Evolutionary conservation across 2,888 invertebrate species (phyloP), one percentile per base, ranked within the genome.

Genomic region (Lasioglossum morio): DNA sequence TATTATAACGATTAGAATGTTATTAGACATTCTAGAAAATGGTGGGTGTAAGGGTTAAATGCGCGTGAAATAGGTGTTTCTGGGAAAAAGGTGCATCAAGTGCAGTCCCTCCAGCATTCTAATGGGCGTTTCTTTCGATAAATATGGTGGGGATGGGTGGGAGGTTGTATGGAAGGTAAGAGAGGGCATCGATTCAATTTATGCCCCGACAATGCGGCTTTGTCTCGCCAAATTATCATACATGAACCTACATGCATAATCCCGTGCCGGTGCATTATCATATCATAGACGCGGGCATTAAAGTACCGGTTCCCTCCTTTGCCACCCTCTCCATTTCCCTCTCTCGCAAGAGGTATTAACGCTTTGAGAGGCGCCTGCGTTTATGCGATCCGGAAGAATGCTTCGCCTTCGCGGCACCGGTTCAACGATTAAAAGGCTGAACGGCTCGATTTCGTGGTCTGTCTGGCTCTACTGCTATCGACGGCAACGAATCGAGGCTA

Each of bases 171-270:
- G 46, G 73, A 37, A 72, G 72, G 87, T 81, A 77, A 53, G 53
- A 63, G 79, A 80, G 78, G 85, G 90, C 87, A 86, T 85, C 90
- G 92, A 93, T 94, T 94, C 94, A 93, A 94, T 94, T 94, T 94
- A 93, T 93, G 92, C 90, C 89, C 88, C 91, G 94, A 94, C 94
- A 94, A 94, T 94, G 92, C 92, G 92, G 94, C 94, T 94, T 94
- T 94, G 94, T 94, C 92, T 94, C 92, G 92, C 91, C 91, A 92
- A 93, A 94, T 94, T 95, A 94, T 94, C 94, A 94, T 94, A 94
- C 92, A 91, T 90, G 93, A 92, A 92, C 91, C 91, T 90, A 93
- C 92, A 92, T 89, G 91, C 91, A 93, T 93, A 92, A 92, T 92
- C 88, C 82, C 79, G 83, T 81, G 76, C 82, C 77, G 82, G 79